Percentiles rank a stretch among this genome's conserved stretches.
Conservation (phyloP, 2,888 invertebrate genomes). For the Platycheirus albimanus region DNA sequence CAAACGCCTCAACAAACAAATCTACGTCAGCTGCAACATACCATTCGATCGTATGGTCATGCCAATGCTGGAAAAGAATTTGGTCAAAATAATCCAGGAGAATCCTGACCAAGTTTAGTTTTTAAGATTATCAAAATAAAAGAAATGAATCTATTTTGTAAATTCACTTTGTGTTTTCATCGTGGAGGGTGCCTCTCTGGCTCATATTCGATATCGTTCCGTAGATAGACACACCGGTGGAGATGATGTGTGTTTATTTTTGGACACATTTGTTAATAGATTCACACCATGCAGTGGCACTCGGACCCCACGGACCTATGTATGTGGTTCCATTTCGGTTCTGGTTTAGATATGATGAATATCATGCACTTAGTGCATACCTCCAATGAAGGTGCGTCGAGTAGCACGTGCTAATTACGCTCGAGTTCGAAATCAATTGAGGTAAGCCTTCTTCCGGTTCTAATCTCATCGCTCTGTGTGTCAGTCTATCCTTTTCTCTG, state of each 20-base stretch:
- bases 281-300: neutral
- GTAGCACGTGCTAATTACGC: constrained; percentile 67
- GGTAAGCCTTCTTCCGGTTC: constrained; percentile 30
- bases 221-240: constrained; percentile 44
- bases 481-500: constrained; percentile 46
- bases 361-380: constrained; percentile 48
- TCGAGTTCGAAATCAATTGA: constrained; percentile 45
- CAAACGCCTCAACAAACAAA: constrained; percentile 82
- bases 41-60: constrained; percentile 79
- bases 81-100: constrained; percentile 82
- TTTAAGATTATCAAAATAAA: constrained; percentile 39
- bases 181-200: constrained; percentile 62
- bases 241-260: constrained; percentile 60
- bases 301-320: constrained; percentile 69
- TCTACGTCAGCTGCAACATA: constrained; percentile 84
- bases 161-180: constrained; percentile 26
- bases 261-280: constrained; percentile 56
- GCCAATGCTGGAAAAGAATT: constrained; percentile 81
- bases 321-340: constrained; percentile 39
- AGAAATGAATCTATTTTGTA: constrained; percentile 27
- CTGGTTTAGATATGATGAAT: constrained; percentile 34
- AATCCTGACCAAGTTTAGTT: constrained; percentile 77
- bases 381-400: constrained; percentile 71
- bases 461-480: constrained; percentile 17
- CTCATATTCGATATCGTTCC: constrained; percentile 31